A percentile compares a stretch with the other conserved stretches of the same genome.
phyloP scores from a whole-genome alignment of 2,888 invertebrate species.

The Podabrus alpinus region DNA sequence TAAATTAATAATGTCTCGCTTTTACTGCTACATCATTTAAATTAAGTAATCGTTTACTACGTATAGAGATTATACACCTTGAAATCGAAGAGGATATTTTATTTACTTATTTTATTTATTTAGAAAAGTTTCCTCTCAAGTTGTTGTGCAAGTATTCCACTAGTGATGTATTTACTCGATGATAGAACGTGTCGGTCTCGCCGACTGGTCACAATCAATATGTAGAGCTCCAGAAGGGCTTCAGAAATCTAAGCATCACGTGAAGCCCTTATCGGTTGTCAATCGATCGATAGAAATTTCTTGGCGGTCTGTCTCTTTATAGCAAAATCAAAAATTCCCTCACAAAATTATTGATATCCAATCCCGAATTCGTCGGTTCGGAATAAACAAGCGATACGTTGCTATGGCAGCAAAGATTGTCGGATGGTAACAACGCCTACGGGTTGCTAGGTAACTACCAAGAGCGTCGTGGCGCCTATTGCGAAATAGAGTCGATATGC shows the following conservation, averaged over 20 bases:
- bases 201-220: slow-evolving; percentile 39
- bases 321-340: slow-evolving; percentile 28
- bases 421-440: slow-evolving; percentile 44
- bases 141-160: not conserved
- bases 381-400: slow-evolving; percentile 45
- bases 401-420: slow-evolving; percentile 49
- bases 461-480: slow-evolving; percentile 50
- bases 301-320: slow-evolving; percentile 22
- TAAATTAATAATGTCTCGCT: not conserved
- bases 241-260: slow-evolving; percentile 36
- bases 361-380: slow-evolving; percentile 29
- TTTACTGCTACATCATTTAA: not conserved
- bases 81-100: not conserved
- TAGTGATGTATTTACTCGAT: slow-evolving; percentile 10
- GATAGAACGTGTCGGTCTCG: slow-evolving; percentile 24
- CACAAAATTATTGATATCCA: slow-evolving; percentile 37
- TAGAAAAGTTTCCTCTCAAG: not conserved
- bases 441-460: slow-evolving; percentile 46
- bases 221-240: slow-evolving; percentile 38
- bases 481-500: slow-evolving; percentile 44
- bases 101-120: not conserved
- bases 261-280: slow-evolving; percentile 30
- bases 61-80: not conserved
- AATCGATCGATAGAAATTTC: slow-evolving; percentile 24
- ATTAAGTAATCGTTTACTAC: not conserved